These are phyloP conservation scores for Lysiphlebus fabarum DNA, from an alignment of 1,140 invertebrate species.

Conservation along the genomic window DNA sequence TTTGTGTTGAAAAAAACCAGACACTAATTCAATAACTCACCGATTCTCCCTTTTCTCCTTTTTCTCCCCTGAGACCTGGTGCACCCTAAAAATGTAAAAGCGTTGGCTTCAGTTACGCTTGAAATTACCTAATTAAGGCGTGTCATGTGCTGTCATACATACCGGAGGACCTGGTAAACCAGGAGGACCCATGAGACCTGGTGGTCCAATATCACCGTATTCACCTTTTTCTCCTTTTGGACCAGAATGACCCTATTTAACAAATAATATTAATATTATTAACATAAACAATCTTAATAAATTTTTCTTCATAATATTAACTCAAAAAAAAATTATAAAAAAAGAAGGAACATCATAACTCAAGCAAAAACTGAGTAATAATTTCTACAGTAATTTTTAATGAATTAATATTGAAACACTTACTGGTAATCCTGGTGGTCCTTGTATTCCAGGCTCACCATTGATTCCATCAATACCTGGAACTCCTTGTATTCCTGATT, in stretches of 20 bases:
- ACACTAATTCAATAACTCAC: conserved; percentile 59
- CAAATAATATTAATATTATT: conserved; percentile 23
- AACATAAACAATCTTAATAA: background rate
- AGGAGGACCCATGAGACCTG: conserved; percentile 80
- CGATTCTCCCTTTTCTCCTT: conserved; percentile 89
- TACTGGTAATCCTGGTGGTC: conserved; percentile 70
- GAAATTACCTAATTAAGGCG: conserved; percentile 15
- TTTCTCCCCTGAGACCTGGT: conserved; percentile 82
- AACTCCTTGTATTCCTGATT: conserved; percentile 57
- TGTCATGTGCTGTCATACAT: conserved; percentile 35
- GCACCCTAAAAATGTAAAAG: conserved; percentile 71
- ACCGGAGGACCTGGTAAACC: conserved; percentile 78
- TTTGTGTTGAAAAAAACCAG: background rate
- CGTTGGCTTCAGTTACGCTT: conserved; percentile 2
- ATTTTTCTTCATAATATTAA: background rate
- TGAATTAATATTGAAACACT: too few species aligned
- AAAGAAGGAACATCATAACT: too few species aligned
- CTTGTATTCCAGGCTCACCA: conserved; percentile 64
- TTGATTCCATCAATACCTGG: conserved; percentile 62
- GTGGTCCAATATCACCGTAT: conserved; percentile 87
- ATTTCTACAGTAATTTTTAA: too few species aligned
- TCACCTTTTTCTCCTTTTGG: conserved; percentile 87
- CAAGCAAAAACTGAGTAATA: too few species aligned
- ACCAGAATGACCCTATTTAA: conserved; percentile 67
- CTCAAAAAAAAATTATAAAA: too few species aligned